phyloP scores from a whole-genome alignment of 2,888 invertebrate genomes.

The Rhamphomyia laevipes region DNA sequence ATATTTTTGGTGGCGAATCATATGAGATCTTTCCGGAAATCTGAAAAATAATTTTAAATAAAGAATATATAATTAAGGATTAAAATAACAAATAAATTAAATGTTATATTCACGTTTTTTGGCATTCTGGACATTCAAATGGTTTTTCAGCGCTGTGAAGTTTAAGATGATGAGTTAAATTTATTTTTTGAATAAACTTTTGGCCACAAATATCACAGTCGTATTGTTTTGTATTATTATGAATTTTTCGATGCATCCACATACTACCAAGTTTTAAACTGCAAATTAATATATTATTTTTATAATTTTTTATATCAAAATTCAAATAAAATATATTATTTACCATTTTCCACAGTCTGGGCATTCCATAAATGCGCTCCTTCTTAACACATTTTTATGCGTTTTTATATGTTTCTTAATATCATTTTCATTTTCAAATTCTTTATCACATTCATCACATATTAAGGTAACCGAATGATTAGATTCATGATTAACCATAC shows the following conservation, averaged over 20 bases:
- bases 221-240: slow-evolving; percentile 36
- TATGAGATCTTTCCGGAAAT: slow-evolving; percentile 36
- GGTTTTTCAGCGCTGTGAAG: slow-evolving; percentile 36
- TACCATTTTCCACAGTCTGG: slow-evolving; percentile 37
- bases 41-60: slow-evolving; percentile 12
- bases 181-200: slow-evolving; percentile 38
- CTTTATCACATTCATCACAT: slow-evolving; percentile 30
- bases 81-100: background rate
- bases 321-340: slow-evolving; percentile 11
- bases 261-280: slow-evolving; percentile 36
- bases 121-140: slow-evolving; percentile 35
- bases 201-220: slow-evolving; percentile 37
- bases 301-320: background rate
- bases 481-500: slow-evolving; percentile 24
- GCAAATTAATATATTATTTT: background rate
- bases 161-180: slow-evolving; percentile 35
- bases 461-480: slow-evolving; percentile 28
- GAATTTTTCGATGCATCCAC: slow-evolving; percentile 38
- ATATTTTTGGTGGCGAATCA: slow-evolving; percentile 37
- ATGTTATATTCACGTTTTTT: slow-evolving; percentile 26
- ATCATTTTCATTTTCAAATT: slow-evolving; percentile 28
- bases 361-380: slow-evolving; percentile 35
- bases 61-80: too few species aligned
- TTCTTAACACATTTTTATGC: slow-evolving; percentile 29
- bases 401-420: slow-evolving; percentile 33